phyloP scores from a whole-genome alignment of 2,888 invertebrate species.

The Lepetodrilus schrolli region DNA sequence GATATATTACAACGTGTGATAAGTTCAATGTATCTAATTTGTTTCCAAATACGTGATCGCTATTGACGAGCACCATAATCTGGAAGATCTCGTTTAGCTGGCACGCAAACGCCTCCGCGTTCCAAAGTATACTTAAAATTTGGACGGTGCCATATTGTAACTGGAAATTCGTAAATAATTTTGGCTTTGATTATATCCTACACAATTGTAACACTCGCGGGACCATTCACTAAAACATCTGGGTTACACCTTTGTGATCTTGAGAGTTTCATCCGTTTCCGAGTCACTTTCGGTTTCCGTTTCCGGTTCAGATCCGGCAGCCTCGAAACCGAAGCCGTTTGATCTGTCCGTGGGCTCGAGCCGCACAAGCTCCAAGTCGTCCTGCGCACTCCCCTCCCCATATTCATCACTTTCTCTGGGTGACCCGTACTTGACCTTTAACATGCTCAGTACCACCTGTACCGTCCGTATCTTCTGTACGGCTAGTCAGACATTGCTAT shows the following conservation, averaged over 20 bases:
- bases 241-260: constrained; percentile 21
- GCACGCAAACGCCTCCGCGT: neutral
- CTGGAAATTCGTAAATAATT: neutral
- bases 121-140: neutral
- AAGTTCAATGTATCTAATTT: neutral
- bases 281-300: constrained; percentile 31
- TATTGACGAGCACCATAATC: constrained; percentile 5
- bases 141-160: constrained; percentile 17
- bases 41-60: constrained; percentile 3
- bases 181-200: constrained; percentile 19
- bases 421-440: constrained; percentile 61
- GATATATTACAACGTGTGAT: neutral
- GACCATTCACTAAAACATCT: constrained; percentile 1
- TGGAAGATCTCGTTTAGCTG: constrained; percentile 5
- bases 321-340: constrained; percentile 41
- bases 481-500: constrained; percentile 72
- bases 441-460: constrained; percentile 55
- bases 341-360: constrained; percentile 38
- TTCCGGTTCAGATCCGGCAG: constrained; percentile 33
- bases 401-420: constrained; percentile 37
- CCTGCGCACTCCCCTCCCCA: constrained; percentile 10
- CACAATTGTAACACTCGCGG: constrained; percentile 7
- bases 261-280: constrained; percentile 16
- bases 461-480: constrained; percentile 56
- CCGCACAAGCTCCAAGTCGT: constrained; percentile 41